Evolutionary conservation across 2,113 vertebrate genomes (phyloP), one percentile per base, ranked within the genome.

Genomic region (Acrocephalus arundinaceus): DNA sequence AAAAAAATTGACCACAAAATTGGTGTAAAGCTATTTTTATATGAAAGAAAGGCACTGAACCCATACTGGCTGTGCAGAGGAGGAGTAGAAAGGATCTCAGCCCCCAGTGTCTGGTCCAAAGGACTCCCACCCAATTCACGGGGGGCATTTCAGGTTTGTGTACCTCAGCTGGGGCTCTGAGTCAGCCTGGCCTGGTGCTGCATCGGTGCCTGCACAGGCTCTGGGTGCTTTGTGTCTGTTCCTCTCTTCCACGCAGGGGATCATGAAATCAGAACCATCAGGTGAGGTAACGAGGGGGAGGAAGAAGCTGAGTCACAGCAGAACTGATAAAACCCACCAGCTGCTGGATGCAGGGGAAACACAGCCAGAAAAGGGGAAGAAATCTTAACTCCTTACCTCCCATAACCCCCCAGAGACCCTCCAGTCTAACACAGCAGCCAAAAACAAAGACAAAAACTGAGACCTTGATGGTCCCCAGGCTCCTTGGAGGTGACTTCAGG

Each of bases 221-320:
- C 61, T 10, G 75, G 46, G 49, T 62, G 39, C 43, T 90, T 25
- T 16, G 18, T 46, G 43, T 35, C 57, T 85, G 46, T 7, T 83
- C 75, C 75, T 83, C 15, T 55, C 55, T 74, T 72, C n/a, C 61
- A 57, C 4, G 4, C 78, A 90, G 55, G 66, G 46, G 19, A 91
- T 71, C 65, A 51, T 0, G 10, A 57, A 94, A 74, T 77, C 82
- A 21, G 4, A 71, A 10, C 63, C 43, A 90, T 41, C 82, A 90
- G 79, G 82, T 95, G 55, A 51, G 63, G 66, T 10, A 80, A 30
- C 6, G 30, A 3, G 5, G 67, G 39, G 74, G 71, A 96, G 81
- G 85, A 66, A n/a, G 66, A 73, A 25, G 62, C 43, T 93, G 93
- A 88, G 57, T 89, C 92, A 90, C 37, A 67, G 70, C 31, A 95